Evolutionary conservation across 2,113 vertebrate genomes (phyloP).

Genomic region (Neolamprologus ventralis): DNA sequence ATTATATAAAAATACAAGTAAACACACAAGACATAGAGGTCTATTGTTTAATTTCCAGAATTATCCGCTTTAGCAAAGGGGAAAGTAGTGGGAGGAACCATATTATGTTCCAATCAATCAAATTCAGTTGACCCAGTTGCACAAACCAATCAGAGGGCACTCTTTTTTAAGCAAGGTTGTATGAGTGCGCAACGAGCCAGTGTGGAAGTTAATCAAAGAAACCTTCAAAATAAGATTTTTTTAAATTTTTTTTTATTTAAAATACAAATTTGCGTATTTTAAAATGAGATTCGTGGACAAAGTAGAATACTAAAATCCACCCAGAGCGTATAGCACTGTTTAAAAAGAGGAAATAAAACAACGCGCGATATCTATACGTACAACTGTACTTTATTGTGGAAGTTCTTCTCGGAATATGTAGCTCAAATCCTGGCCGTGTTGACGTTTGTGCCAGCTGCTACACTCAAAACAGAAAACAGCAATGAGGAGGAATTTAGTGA

Average conservation of each 20-base stretch:
- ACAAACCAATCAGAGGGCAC: slow-evolving; percentile 40
- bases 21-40: neutral
- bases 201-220: neutral
- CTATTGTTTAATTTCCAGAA: neutral
- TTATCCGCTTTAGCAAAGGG: neutral
- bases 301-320: rapidly evolving
- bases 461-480: neutral
- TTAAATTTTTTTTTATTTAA: rapidly evolving
- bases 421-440: neutral
- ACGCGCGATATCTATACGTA: neutral
- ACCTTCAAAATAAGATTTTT: slow-evolving; percentile 34
- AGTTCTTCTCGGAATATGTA: neutral
- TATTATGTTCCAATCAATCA: neutral
- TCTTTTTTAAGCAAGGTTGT: slow-evolving; percentile 40
- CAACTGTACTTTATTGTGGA: neutral
- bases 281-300: rapidly evolving
- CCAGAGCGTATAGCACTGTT: rapidly evolving
- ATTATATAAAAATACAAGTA: neutral
- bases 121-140: neutral
- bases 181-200: neutral
- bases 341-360: neutral
- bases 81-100: neutral
- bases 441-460: neutral
- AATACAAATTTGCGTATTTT: neutral
- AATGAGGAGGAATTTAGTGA: neutral